These are phyloP conservation scores for Sminthopsis crassicaudata DNA, from an alignment of 2,113 vertebrate genomes.

Conservation along the genomic window DNA sequence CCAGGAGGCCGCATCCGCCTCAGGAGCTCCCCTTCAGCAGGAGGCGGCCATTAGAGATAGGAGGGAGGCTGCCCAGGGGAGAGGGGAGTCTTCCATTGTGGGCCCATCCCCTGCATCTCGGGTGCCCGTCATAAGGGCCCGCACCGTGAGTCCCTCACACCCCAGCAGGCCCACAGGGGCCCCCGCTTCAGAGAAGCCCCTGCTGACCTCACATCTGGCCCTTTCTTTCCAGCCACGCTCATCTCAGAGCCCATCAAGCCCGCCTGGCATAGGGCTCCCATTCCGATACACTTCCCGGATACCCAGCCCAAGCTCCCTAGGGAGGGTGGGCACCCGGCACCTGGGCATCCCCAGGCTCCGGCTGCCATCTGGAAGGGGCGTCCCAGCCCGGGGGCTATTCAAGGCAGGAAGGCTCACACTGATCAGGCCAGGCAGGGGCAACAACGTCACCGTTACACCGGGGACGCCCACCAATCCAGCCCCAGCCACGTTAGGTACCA, in stretches of 20 bases:
- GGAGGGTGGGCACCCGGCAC: constrained; percentile 42
- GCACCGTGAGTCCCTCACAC: background rate
- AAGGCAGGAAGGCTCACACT: background rate
- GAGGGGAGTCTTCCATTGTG: background rate
- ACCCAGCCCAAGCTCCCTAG: constrained; percentile 34
- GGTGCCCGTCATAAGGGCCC: background rate
- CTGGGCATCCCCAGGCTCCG: constrained; percentile 56
- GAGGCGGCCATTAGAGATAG: constrained; percentile 3
- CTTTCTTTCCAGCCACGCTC: constrained; percentile 56
- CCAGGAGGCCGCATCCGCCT: background rate
- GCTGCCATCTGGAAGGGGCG: constrained; percentile 46
- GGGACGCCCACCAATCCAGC: background rate
- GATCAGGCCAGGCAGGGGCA: background rate
- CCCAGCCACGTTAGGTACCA: background rate
- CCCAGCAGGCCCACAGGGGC: constrained; percentile 26
- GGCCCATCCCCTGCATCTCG: background rate
- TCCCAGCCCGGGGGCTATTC: background rate
- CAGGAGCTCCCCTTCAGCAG: constrained; percentile 33
- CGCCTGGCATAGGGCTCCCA: background rate
- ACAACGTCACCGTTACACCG: background rate
- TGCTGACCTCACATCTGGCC: constrained; percentile 63
- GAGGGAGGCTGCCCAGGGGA: background rate
- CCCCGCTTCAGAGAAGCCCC: constrained; percentile 45
- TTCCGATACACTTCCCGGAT: background rate
- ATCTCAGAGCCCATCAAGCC: background rate